Percentiles rank a stretch among this genome's conserved stretches.
Conservation (phyloP, 1,140 invertebrate genomes). For the Drosophila subobscura region DNA sequence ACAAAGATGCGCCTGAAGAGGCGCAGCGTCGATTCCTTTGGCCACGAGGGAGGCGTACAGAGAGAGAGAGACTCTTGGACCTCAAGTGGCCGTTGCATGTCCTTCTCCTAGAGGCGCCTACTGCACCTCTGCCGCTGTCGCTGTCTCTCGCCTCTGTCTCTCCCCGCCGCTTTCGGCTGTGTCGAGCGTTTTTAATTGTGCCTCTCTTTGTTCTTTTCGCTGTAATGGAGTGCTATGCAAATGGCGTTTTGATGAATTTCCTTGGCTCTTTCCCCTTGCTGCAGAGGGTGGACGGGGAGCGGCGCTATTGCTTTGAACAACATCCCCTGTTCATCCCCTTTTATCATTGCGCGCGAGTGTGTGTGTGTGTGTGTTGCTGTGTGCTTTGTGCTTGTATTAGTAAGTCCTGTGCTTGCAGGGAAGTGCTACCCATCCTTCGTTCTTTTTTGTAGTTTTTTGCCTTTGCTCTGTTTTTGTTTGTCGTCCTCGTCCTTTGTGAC, state of each 20-base stretch:
- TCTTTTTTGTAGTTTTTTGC: slow-evolving; percentile 11
- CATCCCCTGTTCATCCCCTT: slow-evolving; percentile 68
- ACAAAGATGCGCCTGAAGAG: slow-evolving; percentile 49
- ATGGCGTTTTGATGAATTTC: slow-evolving; percentile 82
- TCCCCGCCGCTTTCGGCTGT: slow-evolving; percentile 26
- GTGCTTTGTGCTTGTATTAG: slow-evolving; percentile 17
- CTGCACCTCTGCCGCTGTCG: slow-evolving; percentile 21
- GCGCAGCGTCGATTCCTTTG: slow-evolving; percentile 24
- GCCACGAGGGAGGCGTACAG: slow-evolving; percentile 10
- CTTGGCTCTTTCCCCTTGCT: slow-evolving; percentile 53
- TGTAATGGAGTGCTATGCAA: slow-evolving; percentile 82
- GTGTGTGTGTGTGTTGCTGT: slow-evolving; percentile 22
- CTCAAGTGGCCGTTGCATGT: slow-evolving; percentile 59
- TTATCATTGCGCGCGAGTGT: slow-evolving; percentile 40
- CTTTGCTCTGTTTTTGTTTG: slow-evolving; percentile 37
- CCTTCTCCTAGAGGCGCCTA: slow-evolving; percentile 22
- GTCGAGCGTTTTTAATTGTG: slow-evolving; percentile 76
- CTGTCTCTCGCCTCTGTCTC: slow-evolving; percentile 19
- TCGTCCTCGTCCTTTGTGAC: slow-evolving; percentile 37
- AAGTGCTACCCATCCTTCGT: slow-evolving; percentile 45
- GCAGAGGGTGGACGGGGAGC: not conserved
- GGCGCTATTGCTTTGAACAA: slow-evolving; percentile 54
- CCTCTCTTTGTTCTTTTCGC: slow-evolving; percentile 78
- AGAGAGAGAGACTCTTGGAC: slow-evolving; percentile 10
- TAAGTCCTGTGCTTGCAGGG: slow-evolving; percentile 50